A percentile compares a stretch with the other conserved stretches of the same genome.
These are phyloP conservation scores for Colinus virginianus DNA, from an alignment of 2,113 vertebrate species.

Conservation along the genomic window DNA sequence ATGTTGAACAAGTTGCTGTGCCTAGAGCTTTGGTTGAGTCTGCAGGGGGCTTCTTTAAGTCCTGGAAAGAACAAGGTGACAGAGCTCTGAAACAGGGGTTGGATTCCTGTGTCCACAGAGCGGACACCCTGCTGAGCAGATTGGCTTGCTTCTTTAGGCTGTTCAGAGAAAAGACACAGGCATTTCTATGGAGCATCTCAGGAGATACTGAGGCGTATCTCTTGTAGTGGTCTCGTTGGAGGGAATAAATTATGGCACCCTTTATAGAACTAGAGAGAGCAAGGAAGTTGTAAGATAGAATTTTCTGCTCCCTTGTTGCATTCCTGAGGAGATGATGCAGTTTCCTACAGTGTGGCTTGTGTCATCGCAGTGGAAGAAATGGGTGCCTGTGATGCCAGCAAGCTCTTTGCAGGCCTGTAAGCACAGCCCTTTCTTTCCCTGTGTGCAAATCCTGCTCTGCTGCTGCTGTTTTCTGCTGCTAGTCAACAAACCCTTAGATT, in stretches of 20 bases:
- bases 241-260: too few relatives aligned
- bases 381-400: accelerated
- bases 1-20: neutral
- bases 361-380: neutral
- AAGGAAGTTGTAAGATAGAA: too few relatives aligned
- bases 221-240: too few relatives aligned
- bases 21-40: neutral
- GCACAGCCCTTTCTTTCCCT: neutral
- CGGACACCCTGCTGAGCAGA: neutral
- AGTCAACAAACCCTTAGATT: neutral
- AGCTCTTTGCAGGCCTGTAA: neutral
- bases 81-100: neutral
- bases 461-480: neutral
- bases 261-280: too few relatives aligned
- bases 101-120: accelerated
- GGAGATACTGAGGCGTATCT: too few relatives aligned
- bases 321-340: too few relatives aligned
- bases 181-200: too few relatives aligned
- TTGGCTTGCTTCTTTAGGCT: neutral
- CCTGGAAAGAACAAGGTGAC: accelerated
- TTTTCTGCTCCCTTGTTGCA: too few relatives aligned
- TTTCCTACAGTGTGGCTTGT: too few relatives aligned
- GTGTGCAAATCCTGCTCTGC: accelerated
- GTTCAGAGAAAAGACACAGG: too few relatives aligned
- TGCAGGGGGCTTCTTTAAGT: neutral